These are phyloP conservation scores for Polymixis flavicincta DNA, from an alignment of 2,888 invertebrate genomes.

Conservation along the genomic window DNA sequence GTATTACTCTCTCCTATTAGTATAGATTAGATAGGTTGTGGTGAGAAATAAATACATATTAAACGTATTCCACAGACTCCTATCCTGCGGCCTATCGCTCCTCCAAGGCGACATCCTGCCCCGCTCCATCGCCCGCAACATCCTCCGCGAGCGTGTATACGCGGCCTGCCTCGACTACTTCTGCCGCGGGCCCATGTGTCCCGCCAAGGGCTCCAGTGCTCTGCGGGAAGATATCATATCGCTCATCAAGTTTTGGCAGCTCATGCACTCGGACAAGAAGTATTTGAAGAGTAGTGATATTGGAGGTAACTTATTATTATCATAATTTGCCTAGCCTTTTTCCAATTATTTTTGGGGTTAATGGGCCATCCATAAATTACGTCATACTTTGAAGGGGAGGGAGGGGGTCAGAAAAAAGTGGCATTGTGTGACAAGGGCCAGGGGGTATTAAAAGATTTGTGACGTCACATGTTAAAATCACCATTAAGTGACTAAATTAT, in stretches of 20 bases:
- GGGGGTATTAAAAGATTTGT: too few relatives aligned
- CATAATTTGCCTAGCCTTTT: too few relatives aligned
- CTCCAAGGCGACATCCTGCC: constrained; percentile 98
- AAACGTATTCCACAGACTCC: constrained; percentile 92
- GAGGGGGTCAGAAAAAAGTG: too few relatives aligned
- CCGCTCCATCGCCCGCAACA: constrained; percentile 96
- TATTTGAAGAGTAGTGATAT: constrained; percentile 96
- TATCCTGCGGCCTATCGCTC: constrained; percentile 97
- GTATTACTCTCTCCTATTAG: too few relatives aligned
- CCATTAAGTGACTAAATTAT: too few relatives aligned
- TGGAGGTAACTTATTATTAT: constrained; percentile 87
- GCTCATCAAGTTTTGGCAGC: constrained; percentile 98
- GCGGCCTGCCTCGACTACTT: constrained; percentile 98
- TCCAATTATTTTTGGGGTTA: too few relatives aligned
- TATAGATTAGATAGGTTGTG: too few relatives aligned
- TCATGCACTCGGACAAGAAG: constrained; percentile 98
- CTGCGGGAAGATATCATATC: constrained; percentile 97
- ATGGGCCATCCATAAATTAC: too few relatives aligned
- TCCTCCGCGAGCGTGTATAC: constrained; percentile 98
- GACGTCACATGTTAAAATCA: too few relatives aligned
- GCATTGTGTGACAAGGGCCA: too few relatives aligned
- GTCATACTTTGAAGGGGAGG: too few relatives aligned
- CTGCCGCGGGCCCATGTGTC: constrained; percentile 96
- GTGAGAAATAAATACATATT: too few relatives aligned
- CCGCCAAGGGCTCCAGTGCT: constrained; percentile 94